Base-by-base conservation (phyloP, 2,797 vertebrate genomes). In the Brachymystax lenok region DNA sequence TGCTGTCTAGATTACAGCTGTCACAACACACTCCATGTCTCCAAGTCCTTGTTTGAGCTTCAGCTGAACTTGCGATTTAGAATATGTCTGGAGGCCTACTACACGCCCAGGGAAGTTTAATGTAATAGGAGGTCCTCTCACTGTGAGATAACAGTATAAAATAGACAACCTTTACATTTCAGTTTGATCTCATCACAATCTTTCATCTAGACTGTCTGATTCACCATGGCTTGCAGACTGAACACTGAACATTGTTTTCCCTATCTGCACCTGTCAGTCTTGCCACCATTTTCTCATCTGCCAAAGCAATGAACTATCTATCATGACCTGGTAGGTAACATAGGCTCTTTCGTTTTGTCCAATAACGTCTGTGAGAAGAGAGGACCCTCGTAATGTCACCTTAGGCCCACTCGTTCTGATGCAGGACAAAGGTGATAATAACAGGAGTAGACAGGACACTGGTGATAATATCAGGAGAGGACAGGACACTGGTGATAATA, bases 11-110 rank as follows among this genome's bases (percentile, higher is more conserved):
- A 63, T 21, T 24, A 27, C 8, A 24, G 19, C 40, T n/a, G 35
- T 10, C 16, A 21, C 46, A 46, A 24, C 33, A 27, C 19, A 30
- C 74, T 30, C 46, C 51, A n/a, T 35, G 30, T 40, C 51, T 68
- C 51, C 67, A 75, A 59, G 54, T 75, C 51, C 52, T 40, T 30
- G 50, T 56, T 33, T 56, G 28, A 68, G 46, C 7, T 27, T 50
- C 5, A 54, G 14, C 21, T 71, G 27, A 51, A 71, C 40, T 51
- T 64, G 12, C 35, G 40, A 46, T 77, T 77, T 51, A 71, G 30
- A 64, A 77, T 7, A 64, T 40, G 16, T 69, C 27, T 19, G 10
- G 59, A 63, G 59, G 59, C 59, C 59, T 63, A 63, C 28, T 35
- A 40, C 27, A 73, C 35, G 17, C 21, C 21, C 21, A 66, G 73